These are phyloP conservation scores for Maconellicoccus hirsutus DNA, from an alignment of 1,140 invertebrate genomes.

Conservation along the genomic window DNA sequence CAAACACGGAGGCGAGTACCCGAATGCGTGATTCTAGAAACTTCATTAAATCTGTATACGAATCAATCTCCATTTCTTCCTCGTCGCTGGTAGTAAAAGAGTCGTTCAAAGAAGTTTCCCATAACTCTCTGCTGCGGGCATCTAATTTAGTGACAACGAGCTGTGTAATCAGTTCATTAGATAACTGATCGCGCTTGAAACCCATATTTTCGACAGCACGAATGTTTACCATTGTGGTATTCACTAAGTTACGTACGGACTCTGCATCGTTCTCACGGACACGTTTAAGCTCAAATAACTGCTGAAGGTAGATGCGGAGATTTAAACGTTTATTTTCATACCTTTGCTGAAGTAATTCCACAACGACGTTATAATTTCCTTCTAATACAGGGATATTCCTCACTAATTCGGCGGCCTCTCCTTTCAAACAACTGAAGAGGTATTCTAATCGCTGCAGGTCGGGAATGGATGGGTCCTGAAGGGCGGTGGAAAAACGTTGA, in stretches of 20 bases:
- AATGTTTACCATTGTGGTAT: neutral
- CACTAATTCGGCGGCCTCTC: neutral
- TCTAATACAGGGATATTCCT: neutral
- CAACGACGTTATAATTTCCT: neutral
- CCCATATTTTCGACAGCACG: neutral
- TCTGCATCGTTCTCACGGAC: neutral
- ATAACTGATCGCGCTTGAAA: neutral
- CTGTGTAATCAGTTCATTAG: neutral
- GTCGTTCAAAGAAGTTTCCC: neutral
- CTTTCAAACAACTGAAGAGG: neutral
- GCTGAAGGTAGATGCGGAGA: neutral
- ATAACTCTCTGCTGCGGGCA: neutral
- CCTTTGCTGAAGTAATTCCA: neutral
- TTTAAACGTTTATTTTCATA: neutral
- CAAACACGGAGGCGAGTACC: too few relatives aligned
- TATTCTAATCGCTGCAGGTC: neutral
- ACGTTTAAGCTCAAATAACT: neutral
- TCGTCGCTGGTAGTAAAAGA: neutral
- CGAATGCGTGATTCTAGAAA: too few relatives aligned
- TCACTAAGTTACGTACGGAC: neutral
- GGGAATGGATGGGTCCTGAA: neutral
- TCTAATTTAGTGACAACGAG: neutral
- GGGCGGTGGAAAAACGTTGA: neutral
- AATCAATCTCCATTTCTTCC: too few relatives aligned
- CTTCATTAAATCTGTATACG: too few relatives aligned